Percentiles rank a stretch among this genome's conserved stretches.
phyloP scores from a whole-genome alignment of 2,888 invertebrate genomes.

The Dorcus hopei region DNA sequence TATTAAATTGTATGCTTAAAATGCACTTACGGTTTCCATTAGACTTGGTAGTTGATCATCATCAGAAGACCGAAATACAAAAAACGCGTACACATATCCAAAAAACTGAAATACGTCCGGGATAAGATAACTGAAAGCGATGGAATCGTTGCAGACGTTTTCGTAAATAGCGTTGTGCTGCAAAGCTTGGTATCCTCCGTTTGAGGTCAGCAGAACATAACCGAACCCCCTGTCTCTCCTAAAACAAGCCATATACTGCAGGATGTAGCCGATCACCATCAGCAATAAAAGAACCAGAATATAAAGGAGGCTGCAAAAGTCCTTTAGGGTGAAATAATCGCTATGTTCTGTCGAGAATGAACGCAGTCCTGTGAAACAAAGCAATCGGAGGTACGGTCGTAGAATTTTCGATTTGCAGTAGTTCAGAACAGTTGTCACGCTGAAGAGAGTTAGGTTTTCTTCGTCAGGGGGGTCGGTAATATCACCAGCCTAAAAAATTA shows the following conservation, averaged over 20 bases:
- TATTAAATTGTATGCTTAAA: not conserved
- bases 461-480: constrained; percentile 62
- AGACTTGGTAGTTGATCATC: constrained; percentile 80
- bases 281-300: constrained; percentile 64
- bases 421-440: constrained; percentile 74
- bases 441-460: constrained; percentile 54
- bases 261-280: constrained; percentile 63
- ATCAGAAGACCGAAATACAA: constrained; percentile 71
- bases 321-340: constrained; percentile 58
- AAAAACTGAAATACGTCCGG: constrained; percentile 70
- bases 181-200: not conserved
- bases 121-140: constrained; percentile 68
- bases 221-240: constrained; percentile 72
- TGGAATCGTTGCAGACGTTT: constrained; percentile 67
- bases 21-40: constrained; percentile 67
- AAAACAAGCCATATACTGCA: constrained; percentile 77
- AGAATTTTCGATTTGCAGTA: constrained; percentile 82
- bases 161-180: constrained; percentile 47
- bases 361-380: constrained; percentile 73
- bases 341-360: constrained; percentile 63
- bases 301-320: constrained; percentile 65
- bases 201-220: constrained; percentile 48
- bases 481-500: constrained; percentile 62
- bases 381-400: constrained; percentile 69
- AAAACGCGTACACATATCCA: constrained; percentile 71